phyloP scores from a whole-genome alignment of 2,797 vertebrate genomes.

The Perdix hodgsoniae region DNA sequence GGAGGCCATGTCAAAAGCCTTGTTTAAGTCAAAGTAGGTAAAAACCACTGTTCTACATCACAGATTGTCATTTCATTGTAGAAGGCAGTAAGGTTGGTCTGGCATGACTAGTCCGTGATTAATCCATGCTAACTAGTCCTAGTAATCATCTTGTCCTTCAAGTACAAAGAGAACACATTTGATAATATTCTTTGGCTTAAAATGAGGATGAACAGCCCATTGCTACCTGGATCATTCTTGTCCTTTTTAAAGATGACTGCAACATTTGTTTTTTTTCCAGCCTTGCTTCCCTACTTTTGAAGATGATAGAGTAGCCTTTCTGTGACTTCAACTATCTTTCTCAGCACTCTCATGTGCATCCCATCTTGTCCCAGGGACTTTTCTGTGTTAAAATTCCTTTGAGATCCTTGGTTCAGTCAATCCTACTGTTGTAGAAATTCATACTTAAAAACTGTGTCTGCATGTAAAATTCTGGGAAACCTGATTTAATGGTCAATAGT shows the following conservation, averaged over 20 bases:
- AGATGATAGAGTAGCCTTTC: background rate
- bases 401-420: background rate
- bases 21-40: slow-evolving; percentile 23
- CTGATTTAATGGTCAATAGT: background rate
- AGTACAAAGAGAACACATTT: background rate
- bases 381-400: background rate
- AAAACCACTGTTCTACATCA: background rate
- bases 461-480: background rate
- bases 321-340: background rate
- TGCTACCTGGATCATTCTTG: background rate
- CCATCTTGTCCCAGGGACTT: background rate
- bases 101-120: slow-evolving; percentile 7
- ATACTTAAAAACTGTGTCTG: background rate
- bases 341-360: background rate
- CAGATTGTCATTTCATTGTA: slow-evolving; percentile 16
- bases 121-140: slow-evolving; percentile 22
- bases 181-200: slow-evolving; percentile 30
- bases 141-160: slow-evolving; percentile 46
- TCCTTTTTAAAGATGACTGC: background rate
- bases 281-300: background rate
- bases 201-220: background rate
- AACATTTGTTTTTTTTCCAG: background rate
- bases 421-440: background rate
- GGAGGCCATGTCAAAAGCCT: slow-evolving; percentile 10
- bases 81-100: slow-evolving; percentile 38